Base-by-base conservation (phyloP, 2,797 vertebrate species). In the Lycodopsis pacificus region DNA sequence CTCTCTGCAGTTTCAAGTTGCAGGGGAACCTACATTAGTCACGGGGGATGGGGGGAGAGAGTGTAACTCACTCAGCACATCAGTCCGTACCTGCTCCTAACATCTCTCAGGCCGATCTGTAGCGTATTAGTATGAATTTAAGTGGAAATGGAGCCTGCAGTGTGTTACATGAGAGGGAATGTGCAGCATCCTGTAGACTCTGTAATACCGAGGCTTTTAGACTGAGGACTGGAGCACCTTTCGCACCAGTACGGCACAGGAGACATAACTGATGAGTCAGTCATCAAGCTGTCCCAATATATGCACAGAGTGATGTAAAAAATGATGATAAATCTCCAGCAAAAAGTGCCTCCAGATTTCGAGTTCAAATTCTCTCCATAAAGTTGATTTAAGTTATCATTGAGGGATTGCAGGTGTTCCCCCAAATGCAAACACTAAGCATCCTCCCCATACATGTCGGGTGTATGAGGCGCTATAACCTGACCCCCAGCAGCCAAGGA, bases 1-100 rank as follows among this genome's bases (percentile, higher is more conserved):
- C 89, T 87, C 78, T 66, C 83, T 87, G 85, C 76, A 73, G 85
- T 90, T 87, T 90, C 79, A 81, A 73, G 89, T 91, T 89, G 80
- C 84, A 80, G 73, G 63, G 72, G 72, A 82, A 87, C 72, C 64
- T 53, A 57, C 80, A 89, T 91, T 92, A 84, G 90, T 93, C 91
- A 91, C 58, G 25, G 73, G 68, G 73, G 76, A n/a, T n/a, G n/a
- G 4, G 67, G 44, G 76, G 12, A 2, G 69, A 58, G 82, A 71
- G 76, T 67, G 78, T 66, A 89, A 79, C 69, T 86, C 82, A 78
- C 82, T 82, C 83, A 49, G 78, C 79, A 19, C 63, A 53, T 65
- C 25, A 14, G 53, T 71, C 64, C n/a, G 14, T 25, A 76, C 71
- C 67, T 49, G 30, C 62, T 84, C 65, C 63, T 14, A 63, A 64